phyloP scores from a whole-genome alignment of 2,888 invertebrate genomes.

The Erynnis tages region DNA sequence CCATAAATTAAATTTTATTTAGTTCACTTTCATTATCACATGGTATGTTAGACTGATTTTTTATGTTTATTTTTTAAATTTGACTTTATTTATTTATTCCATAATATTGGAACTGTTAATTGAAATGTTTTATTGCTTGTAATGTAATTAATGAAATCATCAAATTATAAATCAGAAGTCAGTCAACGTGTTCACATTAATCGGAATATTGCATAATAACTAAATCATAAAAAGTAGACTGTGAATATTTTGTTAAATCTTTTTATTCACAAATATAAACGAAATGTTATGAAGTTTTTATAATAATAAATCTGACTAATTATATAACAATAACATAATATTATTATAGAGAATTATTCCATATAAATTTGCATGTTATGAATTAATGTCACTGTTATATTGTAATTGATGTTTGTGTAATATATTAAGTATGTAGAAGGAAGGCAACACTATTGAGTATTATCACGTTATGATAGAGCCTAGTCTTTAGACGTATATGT shows the following conservation, averaged over 20 bases:
- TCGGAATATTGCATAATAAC: too few species aligned
- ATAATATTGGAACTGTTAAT: not conserved
- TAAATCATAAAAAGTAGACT: too few species aligned
- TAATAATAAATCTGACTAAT: not conserved
- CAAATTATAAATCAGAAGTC: too few species aligned
- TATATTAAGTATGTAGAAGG: conserved; percentile 36
- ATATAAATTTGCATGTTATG: conserved; percentile 1
- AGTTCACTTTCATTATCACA: conserved; percentile 2
- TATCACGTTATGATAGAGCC: conserved; percentile 55
- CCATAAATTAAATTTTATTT: not conserved
- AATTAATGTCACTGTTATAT: conserved; percentile 49
- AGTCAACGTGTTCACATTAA: too few species aligned
- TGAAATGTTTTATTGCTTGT: too few species aligned
- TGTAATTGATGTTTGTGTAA: conserved; percentile 59
- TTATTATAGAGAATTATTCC: conserved; percentile 1
- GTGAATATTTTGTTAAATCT: too few species aligned
- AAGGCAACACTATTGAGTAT: conserved; percentile 51
- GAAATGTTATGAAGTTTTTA: too few species aligned
- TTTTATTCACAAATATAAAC: too few species aligned
- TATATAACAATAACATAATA: not conserved
- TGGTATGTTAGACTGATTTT: conserved; percentile 22
- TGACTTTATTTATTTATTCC: conserved; percentile 1
- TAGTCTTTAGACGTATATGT: conserved; percentile 13
- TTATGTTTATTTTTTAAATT: conserved; percentile 1
- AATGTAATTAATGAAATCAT: too few species aligned